Base-by-base conservation (phyloP, 2,113 vertebrate genomes). In the Bubo scandiacus region DNA sequence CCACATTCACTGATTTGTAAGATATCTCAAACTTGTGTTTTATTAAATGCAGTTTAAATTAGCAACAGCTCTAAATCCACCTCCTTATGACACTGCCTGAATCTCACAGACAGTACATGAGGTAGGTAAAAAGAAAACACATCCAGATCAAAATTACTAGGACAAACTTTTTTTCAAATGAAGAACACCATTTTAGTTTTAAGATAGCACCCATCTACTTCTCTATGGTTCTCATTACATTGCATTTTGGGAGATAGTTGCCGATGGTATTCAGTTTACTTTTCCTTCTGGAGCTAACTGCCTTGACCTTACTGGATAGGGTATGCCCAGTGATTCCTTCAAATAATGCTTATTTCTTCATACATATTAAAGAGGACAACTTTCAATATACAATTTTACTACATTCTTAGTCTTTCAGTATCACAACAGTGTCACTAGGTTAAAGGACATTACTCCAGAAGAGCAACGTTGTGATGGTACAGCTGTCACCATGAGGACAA, bases 21-120 rank as follows among this genome's bases (percentile, higher is more conserved):
- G 92, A 72, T 90, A 68, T 63, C 87, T 93, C 91, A 92, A 91
- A 94, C 91, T 84, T 96, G 86, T 81, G 54, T 93, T 97, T 96
- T 91, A 97, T 91, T 92, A 97, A 97, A 95, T 68, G 83, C 78
- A 94, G 73, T 93, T 96, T 94, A 95, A 95, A 96, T 95, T 95
- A 97, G 94, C 68, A 91, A 94, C 67, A 91, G 90, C 81, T 93
- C 83, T 95, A 90, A 96, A 96, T 95, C 91, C 61, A 88, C 82
- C 84, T 63, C 63, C 65, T 81, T 86, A 74, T 32, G 74, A 88
- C 54, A 95, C 14, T 26, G n/a, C 40, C 54, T n/a, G 65, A 74
- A 66, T 72, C 71, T 89, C 7, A 1, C 43, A 82, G 66, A 80
- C 32, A 54, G 38, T 36, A 89, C 7, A 5, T 11, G 55, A 82